Evolutionary conservation across 2,797 vertebrate genomes (phyloP), one percentile per base, ranked within the genome.

Genomic region (Coranthus polyacanthus): DNA sequence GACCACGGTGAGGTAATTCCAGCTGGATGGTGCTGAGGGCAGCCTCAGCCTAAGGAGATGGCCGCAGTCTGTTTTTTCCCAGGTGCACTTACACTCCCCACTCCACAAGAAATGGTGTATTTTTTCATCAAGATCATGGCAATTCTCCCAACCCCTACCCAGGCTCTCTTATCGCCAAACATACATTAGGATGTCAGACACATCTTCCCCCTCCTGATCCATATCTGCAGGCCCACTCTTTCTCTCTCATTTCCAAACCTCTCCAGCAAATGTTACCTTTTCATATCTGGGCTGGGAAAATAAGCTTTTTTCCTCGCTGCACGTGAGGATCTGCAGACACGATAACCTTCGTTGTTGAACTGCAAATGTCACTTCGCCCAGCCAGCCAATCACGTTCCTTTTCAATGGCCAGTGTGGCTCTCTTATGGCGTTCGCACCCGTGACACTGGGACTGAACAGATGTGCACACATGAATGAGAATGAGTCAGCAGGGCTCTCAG

Each of bases 181-280:
- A 83, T 81, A 64, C 72, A 92, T 91, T 87, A 87, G 80, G 79
- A 92, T 91, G 90, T 89, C 86, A 83, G 78, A 75, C 80, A 83
- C 85, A 82, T 86, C 75, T 32, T 47, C 57, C n/a, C 51, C 56
- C 68, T 62, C 46, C 47, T 79, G 87, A 89, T 90, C 63, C 55
- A 16, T 82, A 88, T 90, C 87, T 83, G 65, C 53, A 57, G 45
- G 62, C 26, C 26, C 41, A 22, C 71, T 37, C 47, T 52, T 44
- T 69, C 51, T 68, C 57, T 50, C 32, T 39, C 12, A 0, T 58
- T 65, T 70, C 55, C 67, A 77, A 44, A 70, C 72, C 78, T 72
- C 86, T 86, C 68, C 80, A 82, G 78, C 78, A 89, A 90, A 91
- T 91, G 86, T 90, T 90, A 88, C 86, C 66, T 79, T 87, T 89